Evolutionary conservation across 2,113 vertebrate genomes (phyloP).

Genomic region (Galbula dea): DNA sequence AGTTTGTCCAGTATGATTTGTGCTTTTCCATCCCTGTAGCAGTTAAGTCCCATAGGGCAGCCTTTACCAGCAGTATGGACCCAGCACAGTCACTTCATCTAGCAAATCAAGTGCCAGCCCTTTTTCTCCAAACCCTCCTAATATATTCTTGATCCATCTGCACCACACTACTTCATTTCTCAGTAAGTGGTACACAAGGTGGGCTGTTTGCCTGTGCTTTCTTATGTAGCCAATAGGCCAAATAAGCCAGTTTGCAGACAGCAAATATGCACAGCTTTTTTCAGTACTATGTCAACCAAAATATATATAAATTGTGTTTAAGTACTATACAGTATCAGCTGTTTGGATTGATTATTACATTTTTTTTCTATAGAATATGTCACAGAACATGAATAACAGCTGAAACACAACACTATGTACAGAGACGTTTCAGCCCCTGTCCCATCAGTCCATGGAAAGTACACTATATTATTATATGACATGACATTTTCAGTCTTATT

Average conservation of each 20-base stretch:
- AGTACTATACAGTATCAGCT: background rate
- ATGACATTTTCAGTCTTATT: background rate
- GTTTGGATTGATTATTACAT: background rate
- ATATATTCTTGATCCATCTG: background rate
- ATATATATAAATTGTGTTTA: background rate
- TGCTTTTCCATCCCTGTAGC: background rate
- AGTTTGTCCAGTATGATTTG: background rate
- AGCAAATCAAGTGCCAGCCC: background rate
- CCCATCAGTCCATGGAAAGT: background rate
- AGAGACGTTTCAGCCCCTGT: background rate
- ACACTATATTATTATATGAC: background rate
- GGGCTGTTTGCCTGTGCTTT: rapidly evolving
- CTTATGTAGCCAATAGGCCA: background rate
- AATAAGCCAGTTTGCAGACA: background rate
- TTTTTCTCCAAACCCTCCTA: background rate
- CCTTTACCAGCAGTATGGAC: background rate
- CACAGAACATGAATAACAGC: background rate
- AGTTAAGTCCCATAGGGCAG: background rate
- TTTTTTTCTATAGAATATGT: background rate
- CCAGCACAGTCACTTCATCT: background rate
- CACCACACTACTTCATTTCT: background rate
- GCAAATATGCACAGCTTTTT: background rate
- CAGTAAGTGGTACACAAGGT: background rate
- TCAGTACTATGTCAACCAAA: background rate
- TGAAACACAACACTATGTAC: background rate